phyloP scores from a whole-genome alignment of 2,113 vertebrate species.

The Ptyas mucosa region DNA sequence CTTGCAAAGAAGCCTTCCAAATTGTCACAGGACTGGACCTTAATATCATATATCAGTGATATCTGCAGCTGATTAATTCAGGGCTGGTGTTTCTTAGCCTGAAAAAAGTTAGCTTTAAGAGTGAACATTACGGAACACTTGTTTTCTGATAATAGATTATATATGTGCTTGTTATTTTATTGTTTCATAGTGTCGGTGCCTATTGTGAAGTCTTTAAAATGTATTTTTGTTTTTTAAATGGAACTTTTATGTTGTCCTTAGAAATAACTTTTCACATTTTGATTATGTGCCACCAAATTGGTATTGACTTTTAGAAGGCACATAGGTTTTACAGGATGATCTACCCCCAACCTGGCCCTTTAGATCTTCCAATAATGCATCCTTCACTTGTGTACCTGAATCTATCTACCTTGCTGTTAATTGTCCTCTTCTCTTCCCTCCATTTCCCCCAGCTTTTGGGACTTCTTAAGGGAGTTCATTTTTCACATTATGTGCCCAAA shows the following conservation, averaged over 20 bases:
- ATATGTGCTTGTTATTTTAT: not conserved
- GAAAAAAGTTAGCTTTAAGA: not conserved
- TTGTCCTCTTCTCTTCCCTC: not conserved
- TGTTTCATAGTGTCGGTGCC: not conserved
- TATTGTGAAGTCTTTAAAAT: not conserved
- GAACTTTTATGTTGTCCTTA: not conserved
- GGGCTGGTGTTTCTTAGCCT: not conserved
- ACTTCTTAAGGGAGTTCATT: not conserved
- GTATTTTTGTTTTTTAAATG: not conserved
- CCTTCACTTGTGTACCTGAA: not conserved
- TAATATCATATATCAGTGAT: not conserved
- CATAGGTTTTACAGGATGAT: not conserved
- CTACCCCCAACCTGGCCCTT: not conserved
- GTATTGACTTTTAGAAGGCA: not conserved
- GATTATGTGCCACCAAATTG: not conserved
- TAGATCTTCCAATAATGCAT: not conserved
- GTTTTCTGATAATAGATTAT: not conserved
- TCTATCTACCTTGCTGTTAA: not conserved
- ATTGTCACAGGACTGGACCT: not conserved
- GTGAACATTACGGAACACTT: not conserved
- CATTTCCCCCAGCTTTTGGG: not conserved
- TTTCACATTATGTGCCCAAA: not conserved
- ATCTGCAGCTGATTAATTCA: not conserved
- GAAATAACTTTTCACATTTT: not conserved
- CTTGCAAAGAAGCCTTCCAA: constrained; percentile 11